Percentiles rank a stretch among this genome's conserved stretches.
phyloP scores from a whole-genome alignment of 1,140 invertebrate species.

The Drosophila bocki region DNA sequence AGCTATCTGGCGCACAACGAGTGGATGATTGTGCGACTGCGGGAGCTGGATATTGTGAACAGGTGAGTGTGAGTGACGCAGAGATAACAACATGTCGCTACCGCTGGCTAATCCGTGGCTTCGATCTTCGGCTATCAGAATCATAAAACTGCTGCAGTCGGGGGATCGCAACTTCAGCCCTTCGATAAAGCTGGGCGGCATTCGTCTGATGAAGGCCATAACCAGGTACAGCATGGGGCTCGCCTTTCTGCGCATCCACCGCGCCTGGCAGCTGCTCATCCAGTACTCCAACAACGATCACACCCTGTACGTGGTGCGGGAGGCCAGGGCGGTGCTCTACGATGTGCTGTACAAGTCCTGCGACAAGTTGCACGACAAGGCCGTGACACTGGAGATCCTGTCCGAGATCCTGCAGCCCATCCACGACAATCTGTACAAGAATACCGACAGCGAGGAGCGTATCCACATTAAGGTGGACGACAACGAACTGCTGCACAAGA shows the following conservation, averaged over 20 bases:
- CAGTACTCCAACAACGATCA: slow-evolving; percentile 87
- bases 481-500: slow-evolving; percentile 86
- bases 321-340: slow-evolving; percentile 87
- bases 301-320: slow-evolving; percentile 88
- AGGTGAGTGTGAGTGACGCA: slow-evolving; percentile 44
- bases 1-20: slow-evolving; percentile 77
- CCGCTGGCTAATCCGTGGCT: slow-evolving; percentile 3
- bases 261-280: slow-evolving; percentile 86
- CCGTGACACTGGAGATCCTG: slow-evolving; percentile 86
- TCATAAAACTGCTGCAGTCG: slow-evolving; percentile 53
- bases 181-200: slow-evolving; percentile 87
- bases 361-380: slow-evolving; percentile 83
- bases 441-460: slow-evolving; percentile 41
- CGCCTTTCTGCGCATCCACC: slow-evolving; percentile 86
- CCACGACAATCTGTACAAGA: slow-evolving; percentile 81
- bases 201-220: slow-evolving; percentile 86
- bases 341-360: slow-evolving; percentile 86
- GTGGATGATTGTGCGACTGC: slow-evolving; percentile 69
- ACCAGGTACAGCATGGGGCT: slow-evolving; percentile 86
- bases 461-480: slow-evolving; percentile 85
- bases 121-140: slow-evolving; percentile 34
- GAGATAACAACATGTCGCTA: neutral
- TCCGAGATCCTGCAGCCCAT: slow-evolving; percentile 85
- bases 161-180: slow-evolving; percentile 73
- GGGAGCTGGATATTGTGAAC: slow-evolving; percentile 63